Conservation (phyloP, 1,140 invertebrate genomes). For the Carposina sasakii region DNA sequence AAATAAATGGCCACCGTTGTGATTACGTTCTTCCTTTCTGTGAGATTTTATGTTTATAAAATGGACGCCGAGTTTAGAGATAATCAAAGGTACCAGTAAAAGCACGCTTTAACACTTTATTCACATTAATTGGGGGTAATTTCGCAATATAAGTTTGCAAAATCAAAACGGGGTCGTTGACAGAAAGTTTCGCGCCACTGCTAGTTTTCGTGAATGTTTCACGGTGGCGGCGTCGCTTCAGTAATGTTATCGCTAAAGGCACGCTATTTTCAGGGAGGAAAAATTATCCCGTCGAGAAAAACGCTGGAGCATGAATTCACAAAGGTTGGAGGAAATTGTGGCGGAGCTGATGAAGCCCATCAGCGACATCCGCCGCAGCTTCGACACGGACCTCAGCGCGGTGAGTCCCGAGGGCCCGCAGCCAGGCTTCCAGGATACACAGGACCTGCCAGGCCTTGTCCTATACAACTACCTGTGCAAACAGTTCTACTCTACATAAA, state of each 20-base stretch:
- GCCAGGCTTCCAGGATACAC: too few species aligned
- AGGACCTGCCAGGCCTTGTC: too few species aligned
- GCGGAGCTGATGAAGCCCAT: conserved; percentile 66
- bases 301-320: conserved; percentile 67
- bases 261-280: conserved; percentile 49
- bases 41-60: conserved; percentile 61
- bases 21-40: conserved; percentile 62
- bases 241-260: conserved; percentile 57
- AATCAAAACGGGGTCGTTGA: conserved; percentile 47
- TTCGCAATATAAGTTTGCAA: conserved; percentile 31
- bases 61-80: conserved; percentile 55
- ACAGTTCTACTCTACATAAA: too few species aligned
- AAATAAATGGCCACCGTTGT: conserved; percentile 70
- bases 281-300: conserved; percentile 45
- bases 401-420: conserved; percentile 34
- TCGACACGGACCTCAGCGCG: conserved; percentile 62
- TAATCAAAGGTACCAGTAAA: conserved; percentile 40
- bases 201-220: conserved; percentile 28
- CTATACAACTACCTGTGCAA: too few species aligned
- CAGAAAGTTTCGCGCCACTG: conserved; percentile 65
- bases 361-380: conserved; percentile 58
- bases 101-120: too few species aligned
- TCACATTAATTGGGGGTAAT: too few species aligned
- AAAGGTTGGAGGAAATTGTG: conserved; percentile 62
- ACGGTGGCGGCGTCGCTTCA: conserved; percentile 39